Evolutionary conservation across 2,888 invertebrate genomes (phyloP).

Genomic region (Orthosia gothica): DNA sequence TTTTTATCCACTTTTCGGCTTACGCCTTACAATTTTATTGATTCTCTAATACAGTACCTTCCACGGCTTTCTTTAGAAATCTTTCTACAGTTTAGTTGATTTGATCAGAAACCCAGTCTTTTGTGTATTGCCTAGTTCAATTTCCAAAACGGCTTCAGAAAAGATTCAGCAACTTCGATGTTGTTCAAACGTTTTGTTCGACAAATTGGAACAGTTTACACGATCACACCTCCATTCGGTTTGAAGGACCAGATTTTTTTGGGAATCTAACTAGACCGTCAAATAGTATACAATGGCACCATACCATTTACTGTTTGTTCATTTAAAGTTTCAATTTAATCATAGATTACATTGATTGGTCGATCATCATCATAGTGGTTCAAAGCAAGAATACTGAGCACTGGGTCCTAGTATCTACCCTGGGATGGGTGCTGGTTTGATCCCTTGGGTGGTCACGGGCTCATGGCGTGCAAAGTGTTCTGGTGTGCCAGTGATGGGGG

Average conservation of each 20-base stretch:
- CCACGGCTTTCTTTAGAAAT: slow-evolving; percentile 44
- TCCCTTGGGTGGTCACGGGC: too few species aligned
- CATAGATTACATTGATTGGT: not conserved
- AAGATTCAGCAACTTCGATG: not conserved
- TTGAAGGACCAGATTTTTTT: slow-evolving; percentile 1
- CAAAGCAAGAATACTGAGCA: too few species aligned
- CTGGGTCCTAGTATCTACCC: too few species aligned
- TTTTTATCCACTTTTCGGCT: slow-evolving; percentile 39
- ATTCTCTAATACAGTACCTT: slow-evolving; percentile 9
- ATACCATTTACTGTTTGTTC: not conserved
- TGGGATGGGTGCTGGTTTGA: too few species aligned
- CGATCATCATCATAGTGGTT: too few species aligned
- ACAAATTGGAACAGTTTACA: slow-evolving; percentile 33
- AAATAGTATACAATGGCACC: too few species aligned
- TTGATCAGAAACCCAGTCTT: slow-evolving; percentile 26
- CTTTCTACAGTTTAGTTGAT: slow-evolving; percentile 4
- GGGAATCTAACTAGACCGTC: not conserved
- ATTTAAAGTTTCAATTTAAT: not conserved
- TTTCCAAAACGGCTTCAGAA: not conserved
- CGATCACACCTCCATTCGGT: not conserved
- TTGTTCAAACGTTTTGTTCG: slow-evolving; percentile 36
- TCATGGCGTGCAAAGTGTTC: too few species aligned
- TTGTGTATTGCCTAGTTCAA: slow-evolving; percentile 14
- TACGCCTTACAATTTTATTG: slow-evolving; percentile 29
- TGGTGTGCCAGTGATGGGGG: too few species aligned